Evolutionary conservation across 64 coral and sea anemone species (phyloP).

Genomic region (Montipora cactus): DNA sequence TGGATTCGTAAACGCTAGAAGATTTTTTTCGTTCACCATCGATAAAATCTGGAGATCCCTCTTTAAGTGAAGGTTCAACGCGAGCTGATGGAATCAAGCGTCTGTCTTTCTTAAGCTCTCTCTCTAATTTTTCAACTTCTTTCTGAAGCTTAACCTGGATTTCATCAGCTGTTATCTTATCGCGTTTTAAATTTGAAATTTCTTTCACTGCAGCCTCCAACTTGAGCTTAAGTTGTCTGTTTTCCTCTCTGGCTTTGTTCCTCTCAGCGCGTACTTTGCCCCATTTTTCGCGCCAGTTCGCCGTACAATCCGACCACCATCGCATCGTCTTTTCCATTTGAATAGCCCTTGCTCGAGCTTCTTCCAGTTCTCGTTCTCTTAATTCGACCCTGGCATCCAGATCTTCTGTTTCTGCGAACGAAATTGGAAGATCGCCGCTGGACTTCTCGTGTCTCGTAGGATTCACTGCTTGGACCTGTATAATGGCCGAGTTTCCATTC

Average conservation of each 20-base stretch:
- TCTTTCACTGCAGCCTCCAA: conserved; percentile 82
- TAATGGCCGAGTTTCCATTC: not conserved
- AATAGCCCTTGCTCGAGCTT: conserved; percentile 85
- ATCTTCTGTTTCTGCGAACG: conserved; percentile 62
- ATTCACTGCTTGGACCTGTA: conserved; percentile 34
- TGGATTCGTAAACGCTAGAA: conserved; percentile 79
- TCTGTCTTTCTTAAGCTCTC: conserved; percentile 83
- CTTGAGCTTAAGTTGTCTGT: conserved; percentile 91
- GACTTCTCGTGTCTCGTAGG: conserved; percentile 4
- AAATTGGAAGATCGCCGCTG: conserved; percentile 4
- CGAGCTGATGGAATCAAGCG: conserved; percentile 85
- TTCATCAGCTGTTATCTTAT: conserved; percentile 68
- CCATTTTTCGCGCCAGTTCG: conserved; percentile 99
- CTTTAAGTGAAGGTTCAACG: conserved; percentile 90
- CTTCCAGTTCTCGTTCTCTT: conserved; percentile 89
- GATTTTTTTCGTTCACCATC: conserved; percentile 25
- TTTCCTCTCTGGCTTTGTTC: conserved; percentile 95
- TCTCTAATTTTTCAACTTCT: conserved; percentile 87
- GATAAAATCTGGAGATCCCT: conserved; percentile 43
- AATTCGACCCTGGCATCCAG: conserved; percentile 87
- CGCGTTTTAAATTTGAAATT: conserved; percentile 80
- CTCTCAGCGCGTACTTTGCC: conserved; percentile 94
- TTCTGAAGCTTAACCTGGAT: conserved; percentile 72
- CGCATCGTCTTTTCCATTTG: conserved; percentile 99
- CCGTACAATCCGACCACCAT: conserved; percentile 98